Evolutionary conservation across 2,113 vertebrate species (phyloP), one percentile per base, ranked within the genome.

Genomic region (Malurus elegans): DNA sequence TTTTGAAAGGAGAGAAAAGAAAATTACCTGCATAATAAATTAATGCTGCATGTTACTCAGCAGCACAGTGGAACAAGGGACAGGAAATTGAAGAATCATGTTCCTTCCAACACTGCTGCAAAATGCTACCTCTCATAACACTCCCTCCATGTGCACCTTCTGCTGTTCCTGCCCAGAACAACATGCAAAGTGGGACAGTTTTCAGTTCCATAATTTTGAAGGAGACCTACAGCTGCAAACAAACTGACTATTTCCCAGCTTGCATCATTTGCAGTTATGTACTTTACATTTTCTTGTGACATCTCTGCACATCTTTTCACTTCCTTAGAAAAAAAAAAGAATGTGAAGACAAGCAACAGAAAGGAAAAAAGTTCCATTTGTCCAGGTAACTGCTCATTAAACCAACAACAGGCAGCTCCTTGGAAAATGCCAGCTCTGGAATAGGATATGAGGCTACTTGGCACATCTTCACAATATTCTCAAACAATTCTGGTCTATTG

Each of bases 11-110:
- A 96, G 53, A 89, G 89, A 86, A 97, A 90, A 96, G 87, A 86
- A 97, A 97, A 96, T 95, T 93, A 87, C 90, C 80, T 93, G 85
- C 75, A 94, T 88, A 88, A 95, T 95, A 97, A 96, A 94, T 93
- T 92, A 97, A 95, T 86, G 73, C 64, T 48, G 26, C 34, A 8
- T 24, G 19, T 95, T 96, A 93, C 53, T 92, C 79, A 95, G 89
- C 94, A 94, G 44, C 8, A 32, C 18, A 53, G 18, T 64, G 70
- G 65, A 96, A 80, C 57, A 73, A 84, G 64, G 69, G 62, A 95
- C 88, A 96, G 79, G 87, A 97, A 98, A 97, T 25, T 66, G 78
- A 91, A 94, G 85, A 95, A 92, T 36, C 67, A 66, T 61, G 28
- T 61, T 90, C 42, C 32, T 93, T 92, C 88, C 79, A 94, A 79